Evolutionary conservation across 1,140 invertebrate genomes (phyloP).

Genomic region (Carposina sasakii): DNA sequence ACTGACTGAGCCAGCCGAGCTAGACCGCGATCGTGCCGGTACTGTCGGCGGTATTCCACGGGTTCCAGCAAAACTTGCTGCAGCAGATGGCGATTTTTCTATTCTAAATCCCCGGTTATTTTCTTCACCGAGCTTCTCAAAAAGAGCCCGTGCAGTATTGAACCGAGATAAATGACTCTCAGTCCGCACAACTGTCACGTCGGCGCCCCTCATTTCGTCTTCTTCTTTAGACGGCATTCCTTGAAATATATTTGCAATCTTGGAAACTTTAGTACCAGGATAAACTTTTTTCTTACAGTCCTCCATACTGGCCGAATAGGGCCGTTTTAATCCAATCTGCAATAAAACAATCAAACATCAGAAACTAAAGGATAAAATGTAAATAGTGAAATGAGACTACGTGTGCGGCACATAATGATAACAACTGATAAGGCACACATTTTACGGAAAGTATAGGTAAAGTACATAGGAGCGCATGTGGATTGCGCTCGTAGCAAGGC

Average conservation of each 20-base stretch:
- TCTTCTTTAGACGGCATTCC: conserved; percentile 70
- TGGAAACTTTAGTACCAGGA: conserved; percentile 87
- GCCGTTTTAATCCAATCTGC: conserved; percentile 66
- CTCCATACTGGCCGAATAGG: conserved; percentile 72
- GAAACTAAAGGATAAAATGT: conserved; percentile 27
- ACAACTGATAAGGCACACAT: not conserved
- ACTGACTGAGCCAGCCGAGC: conserved; percentile 75
- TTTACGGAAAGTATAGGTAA: conserved; percentile 16
- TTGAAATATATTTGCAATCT: conserved; percentile 93
- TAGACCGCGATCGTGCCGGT: conserved; percentile 72
- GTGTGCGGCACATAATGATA: conserved; percentile 46
- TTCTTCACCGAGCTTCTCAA: conserved; percentile 91
- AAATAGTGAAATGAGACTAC: conserved; percentile 45
- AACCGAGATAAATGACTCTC: conserved; percentile 93
- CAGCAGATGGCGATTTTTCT: conserved; percentile 67
- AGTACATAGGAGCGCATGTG: conserved; percentile 40
- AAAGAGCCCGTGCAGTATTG: conserved; percentile 92
- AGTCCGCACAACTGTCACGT: conserved; percentile 85
- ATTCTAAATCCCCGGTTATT: conserved; percentile 74
- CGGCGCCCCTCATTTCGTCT: conserved; percentile 68
- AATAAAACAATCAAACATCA: conserved; percentile 42
- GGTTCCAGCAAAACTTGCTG: conserved; percentile 62
- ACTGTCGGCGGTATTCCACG: conserved; percentile 44
- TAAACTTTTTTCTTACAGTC: conserved; percentile 80
- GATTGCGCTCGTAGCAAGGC: conserved; percentile 31